phyloP scores from a whole-genome alignment of 2,888 invertebrate species.

The Nomada lathburiana region DNA sequence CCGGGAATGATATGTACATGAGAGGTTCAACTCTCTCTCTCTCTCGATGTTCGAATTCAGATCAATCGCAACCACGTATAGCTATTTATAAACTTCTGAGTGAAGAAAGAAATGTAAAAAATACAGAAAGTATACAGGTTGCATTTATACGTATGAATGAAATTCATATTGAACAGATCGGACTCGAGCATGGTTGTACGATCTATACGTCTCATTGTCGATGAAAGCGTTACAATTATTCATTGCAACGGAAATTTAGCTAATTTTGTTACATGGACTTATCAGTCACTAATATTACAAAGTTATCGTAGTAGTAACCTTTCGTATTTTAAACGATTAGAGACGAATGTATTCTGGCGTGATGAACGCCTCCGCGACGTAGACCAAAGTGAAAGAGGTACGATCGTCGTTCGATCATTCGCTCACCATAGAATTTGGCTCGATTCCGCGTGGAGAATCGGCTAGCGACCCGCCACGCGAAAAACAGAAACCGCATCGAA shows the following conservation, averaged over 20 bases:
- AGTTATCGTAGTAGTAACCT: too few species aligned
- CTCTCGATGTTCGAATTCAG: background rate
- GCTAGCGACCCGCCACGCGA: background rate
- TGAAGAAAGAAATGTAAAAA: background rate
- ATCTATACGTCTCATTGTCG: too few species aligned
- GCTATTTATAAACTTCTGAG: background rate
- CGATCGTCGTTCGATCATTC: slow-evolving; percentile 22
- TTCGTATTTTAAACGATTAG: background rate
- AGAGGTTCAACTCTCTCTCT: background rate
- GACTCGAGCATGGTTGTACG: too few species aligned
- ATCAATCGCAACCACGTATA: background rate
- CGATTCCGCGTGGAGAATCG: slow-evolving; percentile 10
- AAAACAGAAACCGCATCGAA: slow-evolving; percentile 12
- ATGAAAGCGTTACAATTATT: too few species aligned
- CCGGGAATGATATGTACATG: background rate
- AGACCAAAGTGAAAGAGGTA: background rate
- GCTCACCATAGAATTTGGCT: background rate
- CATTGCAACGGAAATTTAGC: too few species aligned
- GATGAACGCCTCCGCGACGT: background rate
- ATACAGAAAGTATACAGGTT: too few species aligned
- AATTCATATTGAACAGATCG: too few species aligned
- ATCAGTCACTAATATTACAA: too few species aligned
- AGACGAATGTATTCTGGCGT: background rate
- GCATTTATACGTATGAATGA: too few species aligned
- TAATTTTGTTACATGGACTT: too few species aligned